Evolutionary conservation across 2,113 vertebrate genomes (phyloP).

Genomic region (Ahaetulla prasina): DNA sequence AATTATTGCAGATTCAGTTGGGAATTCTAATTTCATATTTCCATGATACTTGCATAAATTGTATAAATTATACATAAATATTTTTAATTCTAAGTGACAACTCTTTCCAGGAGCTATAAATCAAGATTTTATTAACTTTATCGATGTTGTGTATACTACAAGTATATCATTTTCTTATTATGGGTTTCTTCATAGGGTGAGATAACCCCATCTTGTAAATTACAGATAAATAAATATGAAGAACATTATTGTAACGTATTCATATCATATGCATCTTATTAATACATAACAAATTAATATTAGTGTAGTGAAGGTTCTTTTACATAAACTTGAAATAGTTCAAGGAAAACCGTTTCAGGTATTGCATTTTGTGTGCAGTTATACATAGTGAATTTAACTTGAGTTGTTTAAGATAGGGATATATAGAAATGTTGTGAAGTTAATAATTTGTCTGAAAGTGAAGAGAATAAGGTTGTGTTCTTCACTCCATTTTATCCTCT

Average conservation of each 20-base stretch:
- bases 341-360: not conserved
- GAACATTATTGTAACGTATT: not conserved
- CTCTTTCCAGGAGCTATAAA: not conserved
- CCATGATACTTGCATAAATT: not conserved
- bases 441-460: not conserved
- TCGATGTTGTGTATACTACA: not conserved
- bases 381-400: not conserved
- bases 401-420: not conserved
- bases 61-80: not conserved
- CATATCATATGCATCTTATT: not conserved
- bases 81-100: not conserved
- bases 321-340: not conserved
- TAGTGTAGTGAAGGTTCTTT: not conserved
- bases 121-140: not conserved
- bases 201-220: not conserved
- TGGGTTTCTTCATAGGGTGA: not conserved
- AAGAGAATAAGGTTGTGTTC: not conserved
- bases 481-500: not conserved
- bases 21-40: not conserved
- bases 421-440: not conserved
- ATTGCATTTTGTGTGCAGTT: not conserved
- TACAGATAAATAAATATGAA: not conserved
- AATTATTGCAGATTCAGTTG: not conserved
- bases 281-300: not conserved
- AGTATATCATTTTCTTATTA: not conserved